Conservation (phyloP, 2,888 invertebrate genomes). For the Leptodirus hochenwartii region DNA sequence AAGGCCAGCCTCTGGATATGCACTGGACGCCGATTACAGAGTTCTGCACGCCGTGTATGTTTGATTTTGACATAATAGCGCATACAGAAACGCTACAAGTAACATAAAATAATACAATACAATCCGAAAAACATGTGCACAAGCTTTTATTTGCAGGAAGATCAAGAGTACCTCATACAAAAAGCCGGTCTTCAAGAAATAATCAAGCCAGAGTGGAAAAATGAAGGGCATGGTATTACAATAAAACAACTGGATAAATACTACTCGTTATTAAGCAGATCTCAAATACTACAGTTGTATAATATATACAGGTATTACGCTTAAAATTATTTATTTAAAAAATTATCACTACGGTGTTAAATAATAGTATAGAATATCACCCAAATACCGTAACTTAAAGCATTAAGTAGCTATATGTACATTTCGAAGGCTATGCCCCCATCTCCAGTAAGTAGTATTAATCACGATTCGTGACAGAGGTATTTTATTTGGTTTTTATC, state of each 20-base stretch:
- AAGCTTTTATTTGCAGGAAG: conserved; percentile 35
- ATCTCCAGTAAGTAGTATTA: too few relatives aligned
- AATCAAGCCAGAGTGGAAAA: conserved; percentile 68
- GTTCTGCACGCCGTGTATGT: conserved; percentile 75
- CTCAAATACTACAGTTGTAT: conserved; percentile 58
- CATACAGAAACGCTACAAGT: conserved; percentile 71
- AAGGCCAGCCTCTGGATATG: conserved; percentile 54
- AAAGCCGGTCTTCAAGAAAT: conserved; percentile 54
- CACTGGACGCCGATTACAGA: conserved; percentile 73
- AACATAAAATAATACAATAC: conserved; percentile 13
- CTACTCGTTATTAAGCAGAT: conserved; percentile 55
- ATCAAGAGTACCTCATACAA: conserved; percentile 66
- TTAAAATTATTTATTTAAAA: background rate
- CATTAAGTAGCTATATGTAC: too few relatives aligned
- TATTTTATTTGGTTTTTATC: too few relatives aligned
- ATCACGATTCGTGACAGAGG: too few relatives aligned
- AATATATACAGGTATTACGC: conserved; percentile 52
- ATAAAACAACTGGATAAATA: conserved; percentile 53
- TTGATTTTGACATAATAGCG: conserved; percentile 60
- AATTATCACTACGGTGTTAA: too few relatives aligned
- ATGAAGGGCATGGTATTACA: conserved; percentile 59
- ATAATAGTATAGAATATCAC: too few relatives aligned
- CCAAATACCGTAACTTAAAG: too few relatives aligned
- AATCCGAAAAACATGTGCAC: background rate
- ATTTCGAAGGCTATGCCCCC: too few relatives aligned